Evolutionary conservation across 2,888 invertebrate species (phyloP).

Genomic region (Mythimna ferrago): DNA sequence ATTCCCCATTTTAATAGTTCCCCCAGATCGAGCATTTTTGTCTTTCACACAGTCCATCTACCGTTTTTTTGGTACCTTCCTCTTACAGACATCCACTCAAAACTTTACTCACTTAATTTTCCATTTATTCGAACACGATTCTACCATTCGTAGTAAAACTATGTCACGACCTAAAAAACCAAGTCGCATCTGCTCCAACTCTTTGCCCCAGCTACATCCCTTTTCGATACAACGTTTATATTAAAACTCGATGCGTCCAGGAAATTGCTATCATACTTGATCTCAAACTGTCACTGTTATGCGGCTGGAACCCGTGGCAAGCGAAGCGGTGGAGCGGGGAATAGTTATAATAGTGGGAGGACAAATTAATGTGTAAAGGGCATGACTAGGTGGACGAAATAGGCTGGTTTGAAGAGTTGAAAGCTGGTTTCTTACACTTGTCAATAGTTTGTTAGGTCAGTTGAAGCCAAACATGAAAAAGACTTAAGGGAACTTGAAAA

Average conservation of each 20-base stretch:
- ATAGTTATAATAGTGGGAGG: slow-evolving; percentile 4
- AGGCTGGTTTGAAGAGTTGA: neutral
- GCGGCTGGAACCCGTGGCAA: slow-evolving; percentile 20
- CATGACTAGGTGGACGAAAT: neutral
- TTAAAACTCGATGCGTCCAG: slow-evolving; percentile 81
- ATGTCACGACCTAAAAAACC: neutral
- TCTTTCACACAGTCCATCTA: neutral
- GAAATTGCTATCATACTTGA: slow-evolving; percentile 84
- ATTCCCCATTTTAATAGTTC: neutral
- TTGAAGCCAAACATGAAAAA: neutral
- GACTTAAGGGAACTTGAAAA: too few species aligned
- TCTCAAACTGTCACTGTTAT: slow-evolving; percentile 78
- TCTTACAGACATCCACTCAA: neutral
- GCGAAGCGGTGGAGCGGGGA: slow-evolving; percentile 64
- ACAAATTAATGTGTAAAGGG: slow-evolving; percentile 36
- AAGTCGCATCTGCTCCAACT: slow-evolving; percentile 46
- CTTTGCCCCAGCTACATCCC: slow-evolving; percentile 67
- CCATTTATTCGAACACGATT: neutral
- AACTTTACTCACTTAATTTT: neutral
- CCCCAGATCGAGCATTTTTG: neutral
- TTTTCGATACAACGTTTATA: slow-evolving; percentile 80
- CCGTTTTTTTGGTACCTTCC: neutral
- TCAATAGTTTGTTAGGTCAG: neutral
- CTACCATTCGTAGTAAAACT: slow-evolving; percentile 2
- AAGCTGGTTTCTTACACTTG: too few species aligned